phyloP scores from a whole-genome alignment of 2,888 invertebrate species.

The Zeuzera pyrina region DNA sequence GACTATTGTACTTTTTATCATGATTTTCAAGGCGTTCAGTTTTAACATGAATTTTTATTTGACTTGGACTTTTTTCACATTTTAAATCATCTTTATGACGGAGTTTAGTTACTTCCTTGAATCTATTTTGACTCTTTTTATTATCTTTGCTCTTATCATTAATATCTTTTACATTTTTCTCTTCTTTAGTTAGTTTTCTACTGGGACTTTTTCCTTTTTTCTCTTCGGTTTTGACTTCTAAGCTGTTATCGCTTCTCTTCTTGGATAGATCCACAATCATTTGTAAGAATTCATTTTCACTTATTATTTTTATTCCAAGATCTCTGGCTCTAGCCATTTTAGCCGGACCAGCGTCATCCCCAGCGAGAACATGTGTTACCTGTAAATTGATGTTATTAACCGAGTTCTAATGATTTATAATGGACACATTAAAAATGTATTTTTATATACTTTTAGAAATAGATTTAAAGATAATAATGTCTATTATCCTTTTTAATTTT shows the following conservation, averaged over 20 bases:
- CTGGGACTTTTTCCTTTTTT: conserved; percentile 21
- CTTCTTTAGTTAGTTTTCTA: conserved; percentile 17
- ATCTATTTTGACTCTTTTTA: too few species aligned
- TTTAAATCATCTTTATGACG: too few species aligned
- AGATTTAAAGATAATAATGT: not conserved
- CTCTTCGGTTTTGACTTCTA: conserved; percentile 18
- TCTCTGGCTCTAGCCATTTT: conserved; percentile 85
- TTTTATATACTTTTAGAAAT: not conserved
- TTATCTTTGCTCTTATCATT: conserved; percentile 11
- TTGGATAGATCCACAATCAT: conserved; percentile 77
- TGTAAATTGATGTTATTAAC: conserved; percentile 18
- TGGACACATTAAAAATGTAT: not conserved
- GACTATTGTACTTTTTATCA: too few species aligned
- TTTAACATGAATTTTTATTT: too few species aligned
- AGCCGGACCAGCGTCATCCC: conserved; percentile 88
- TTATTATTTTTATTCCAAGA: conserved; percentile 80
- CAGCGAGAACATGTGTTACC: conserved; percentile 86
- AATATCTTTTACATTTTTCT: conserved; percentile 8
- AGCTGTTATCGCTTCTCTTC: conserved; percentile 17
- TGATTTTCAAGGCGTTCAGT: too few species aligned
- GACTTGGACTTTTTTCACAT: too few species aligned
- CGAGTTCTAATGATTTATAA: too few species aligned
- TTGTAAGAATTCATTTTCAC: conserved; percentile 87
- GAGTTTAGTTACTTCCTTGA: too few species aligned
- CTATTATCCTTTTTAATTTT: not conserved